These are phyloP conservation scores for Kryptopterus vitreolus DNA, from an alignment of 2,797 vertebrate genomes.

Conservation along the genomic window DNA sequence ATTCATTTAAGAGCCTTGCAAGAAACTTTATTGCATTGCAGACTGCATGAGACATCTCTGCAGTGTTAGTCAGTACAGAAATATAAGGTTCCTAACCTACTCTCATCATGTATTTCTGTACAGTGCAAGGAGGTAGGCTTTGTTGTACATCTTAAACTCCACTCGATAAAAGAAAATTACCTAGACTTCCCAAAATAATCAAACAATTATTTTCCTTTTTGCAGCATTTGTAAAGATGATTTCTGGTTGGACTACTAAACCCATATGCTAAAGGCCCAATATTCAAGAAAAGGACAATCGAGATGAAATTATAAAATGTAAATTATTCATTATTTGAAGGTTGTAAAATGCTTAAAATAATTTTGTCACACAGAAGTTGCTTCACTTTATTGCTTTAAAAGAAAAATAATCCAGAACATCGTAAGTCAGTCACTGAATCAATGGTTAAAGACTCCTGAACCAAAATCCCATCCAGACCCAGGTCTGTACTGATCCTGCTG, in stretches of 20 bases:
- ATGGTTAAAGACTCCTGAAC: constrained; percentile 5
- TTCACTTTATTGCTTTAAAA: constrained; percentile 16
- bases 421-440: neutral
- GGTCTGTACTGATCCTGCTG: constrained; percentile 43
- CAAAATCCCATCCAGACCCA: neutral
- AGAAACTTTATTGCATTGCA: neutral
- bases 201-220: neutral
- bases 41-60: neutral
- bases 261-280: constrained; percentile 1
- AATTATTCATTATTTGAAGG: constrained; percentile 5
- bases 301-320: constrained; percentile 25
- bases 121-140: neutral
- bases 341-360: neutral
- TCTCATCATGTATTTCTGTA: neutral
- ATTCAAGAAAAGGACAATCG: constrained; percentile 50
- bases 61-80: neutral
- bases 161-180: neutral
- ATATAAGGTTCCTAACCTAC: neutral
- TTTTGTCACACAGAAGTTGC: neutral
- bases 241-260: constrained; percentile 22
- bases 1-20: neutral
- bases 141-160: neutral
- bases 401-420: neutral
- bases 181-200: neutral
- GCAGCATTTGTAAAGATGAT: neutral